phyloP scores from a whole-genome alignment of 2,113 vertebrate species.

The Casuarius casuarius region DNA sequence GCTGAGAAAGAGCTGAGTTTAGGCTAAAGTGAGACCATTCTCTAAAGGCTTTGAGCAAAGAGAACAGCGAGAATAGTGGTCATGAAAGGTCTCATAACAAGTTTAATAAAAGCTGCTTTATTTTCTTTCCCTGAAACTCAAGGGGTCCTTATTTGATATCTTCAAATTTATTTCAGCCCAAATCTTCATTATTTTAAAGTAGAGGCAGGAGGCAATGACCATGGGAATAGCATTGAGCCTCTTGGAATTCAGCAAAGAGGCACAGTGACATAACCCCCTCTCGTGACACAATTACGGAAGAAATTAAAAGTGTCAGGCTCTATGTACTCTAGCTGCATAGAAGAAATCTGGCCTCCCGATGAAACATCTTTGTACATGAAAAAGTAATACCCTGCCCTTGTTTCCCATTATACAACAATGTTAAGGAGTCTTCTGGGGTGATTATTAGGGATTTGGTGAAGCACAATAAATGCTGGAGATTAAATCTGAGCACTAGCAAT shows the following conservation, averaged over 20 bases:
- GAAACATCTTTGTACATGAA: conserved; percentile 75
- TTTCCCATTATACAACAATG: conserved; percentile 75
- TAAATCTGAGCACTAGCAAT: conserved; percentile 71
- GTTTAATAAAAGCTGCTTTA: conserved; percentile 83
- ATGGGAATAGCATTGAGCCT: conserved; percentile 69
- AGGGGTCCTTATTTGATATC: conserved; percentile 79
- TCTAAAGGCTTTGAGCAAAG: conserved; percentile 75
- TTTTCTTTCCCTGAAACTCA: conserved; percentile 77
- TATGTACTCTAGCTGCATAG: conserved; percentile 65
- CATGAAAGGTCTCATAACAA: conserved; percentile 80
- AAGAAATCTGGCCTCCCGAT: conserved; percentile 71
- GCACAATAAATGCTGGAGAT: conserved; percentile 71
- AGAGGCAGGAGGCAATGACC: conserved; percentile 68
- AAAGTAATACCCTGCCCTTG: conserved; percentile 75
- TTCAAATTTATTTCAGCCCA: conserved; percentile 82
- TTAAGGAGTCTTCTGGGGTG: conserved; percentile 74
- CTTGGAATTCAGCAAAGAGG: conserved; percentile 70
- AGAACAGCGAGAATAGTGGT: conserved; percentile 73
- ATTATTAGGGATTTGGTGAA: conserved; percentile 75
- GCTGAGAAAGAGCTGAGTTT: conserved; percentile 73
- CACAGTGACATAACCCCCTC: conserved; percentile 64
- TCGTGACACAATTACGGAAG: conserved; percentile 72
- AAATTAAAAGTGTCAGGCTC: conserved; percentile 77
- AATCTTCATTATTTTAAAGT: conserved; percentile 82
- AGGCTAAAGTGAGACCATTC: conserved; percentile 74